Base-by-base conservation (phyloP, 2,797 vertebrate species). In the Gadopsis marmoratus region DNA sequence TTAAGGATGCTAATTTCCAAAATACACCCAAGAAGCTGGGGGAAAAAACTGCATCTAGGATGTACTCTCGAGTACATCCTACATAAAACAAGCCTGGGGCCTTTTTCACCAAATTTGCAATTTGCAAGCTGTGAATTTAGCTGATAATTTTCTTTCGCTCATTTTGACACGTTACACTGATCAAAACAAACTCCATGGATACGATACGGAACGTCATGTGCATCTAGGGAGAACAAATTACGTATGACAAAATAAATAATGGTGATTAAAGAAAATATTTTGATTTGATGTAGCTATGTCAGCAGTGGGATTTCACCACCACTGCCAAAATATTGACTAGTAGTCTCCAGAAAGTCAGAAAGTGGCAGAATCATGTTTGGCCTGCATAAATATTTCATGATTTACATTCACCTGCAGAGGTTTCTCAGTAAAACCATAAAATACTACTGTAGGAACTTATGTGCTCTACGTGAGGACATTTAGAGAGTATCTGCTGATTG, bases 361-460 rank as follows among this genome's bases (percentile, higher is more conserved):
- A 26, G 35, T 51, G 58, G 56, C 33, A 47, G 26, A 39, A 50
- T 55, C 13, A n/a, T 53, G 19, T 45, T 37, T 60, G 47, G 9
- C 56, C 26, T 56, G 41, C 55, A 56, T 50, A 41, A 65, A 76
- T 71, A 55, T 23, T 51, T 13, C 2, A 45, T 35, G 9, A 68
- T 76, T 62, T 62, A 17, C 35, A 51, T 48, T 72, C 21, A 53
- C 3, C 51, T 26, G 50, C 37, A 45, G 54, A 14, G 45, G 45
- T 16, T 47, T 78, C 17, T 51, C 21, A 35, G 26, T 51, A 14
- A 54, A 72, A 69, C 33, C 37, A 58, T 29, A 71, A 48, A 62
- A n/a, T 33, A 31, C 51, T 12, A 16, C 4, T 48, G 54, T 17
- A 63, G 33, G 9, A 76, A 35, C 63, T 17, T 56, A 11, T 23